Conservation (phyloP, 2,888 invertebrate species). For the Venustoraphidia nigricollis region DNA sequence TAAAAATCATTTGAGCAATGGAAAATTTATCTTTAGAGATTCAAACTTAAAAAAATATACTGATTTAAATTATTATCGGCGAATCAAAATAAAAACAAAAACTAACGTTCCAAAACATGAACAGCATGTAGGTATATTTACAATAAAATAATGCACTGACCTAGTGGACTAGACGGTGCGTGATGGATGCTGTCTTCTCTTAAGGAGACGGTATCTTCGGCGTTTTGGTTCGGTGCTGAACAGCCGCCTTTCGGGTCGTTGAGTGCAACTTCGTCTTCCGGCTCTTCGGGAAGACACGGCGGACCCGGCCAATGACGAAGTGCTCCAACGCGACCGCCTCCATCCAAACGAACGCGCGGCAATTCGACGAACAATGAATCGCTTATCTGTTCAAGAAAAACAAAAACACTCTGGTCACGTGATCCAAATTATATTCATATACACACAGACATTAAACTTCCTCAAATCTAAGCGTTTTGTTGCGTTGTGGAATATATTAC, state of each 20-base stretch:
- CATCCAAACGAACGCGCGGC: slow-evolving; percentile 53
- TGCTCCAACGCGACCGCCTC: slow-evolving; percentile 44
- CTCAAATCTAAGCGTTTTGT: not conserved
- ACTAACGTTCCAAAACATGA: too few relatives aligned
- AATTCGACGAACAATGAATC: slow-evolving; percentile 40
- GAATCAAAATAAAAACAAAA: too few relatives aligned
- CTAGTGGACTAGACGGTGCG: slow-evolving; percentile 31
- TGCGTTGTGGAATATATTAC: too few relatives aligned
- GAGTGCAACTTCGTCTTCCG: slow-evolving; percentile 27
- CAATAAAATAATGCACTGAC: slow-evolving; percentile 25
- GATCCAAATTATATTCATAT: not conserved
- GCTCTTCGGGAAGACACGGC: slow-evolving; percentile 52
- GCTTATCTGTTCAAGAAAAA: slow-evolving; percentile 27
- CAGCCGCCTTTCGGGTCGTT: slow-evolving; percentile 22
- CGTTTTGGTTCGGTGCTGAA: slow-evolving; percentile 26
- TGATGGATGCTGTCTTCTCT: slow-evolving; percentile 37
- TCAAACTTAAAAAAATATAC: too few relatives aligned
- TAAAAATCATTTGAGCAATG: too few relatives aligned
- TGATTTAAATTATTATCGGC: too few relatives aligned
- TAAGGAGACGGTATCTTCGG: slow-evolving; percentile 45
- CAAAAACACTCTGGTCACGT: not conserved
- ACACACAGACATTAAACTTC: not conserved
- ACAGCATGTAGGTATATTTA: too few relatives aligned
- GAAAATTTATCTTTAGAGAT: too few relatives aligned
- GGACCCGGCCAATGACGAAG: slow-evolving; percentile 43